These are phyloP conservation scores for Brienomyrus brachyistius DNA, from an alignment of 2,113 vertebrate genomes.

Conservation along the genomic window DNA sequence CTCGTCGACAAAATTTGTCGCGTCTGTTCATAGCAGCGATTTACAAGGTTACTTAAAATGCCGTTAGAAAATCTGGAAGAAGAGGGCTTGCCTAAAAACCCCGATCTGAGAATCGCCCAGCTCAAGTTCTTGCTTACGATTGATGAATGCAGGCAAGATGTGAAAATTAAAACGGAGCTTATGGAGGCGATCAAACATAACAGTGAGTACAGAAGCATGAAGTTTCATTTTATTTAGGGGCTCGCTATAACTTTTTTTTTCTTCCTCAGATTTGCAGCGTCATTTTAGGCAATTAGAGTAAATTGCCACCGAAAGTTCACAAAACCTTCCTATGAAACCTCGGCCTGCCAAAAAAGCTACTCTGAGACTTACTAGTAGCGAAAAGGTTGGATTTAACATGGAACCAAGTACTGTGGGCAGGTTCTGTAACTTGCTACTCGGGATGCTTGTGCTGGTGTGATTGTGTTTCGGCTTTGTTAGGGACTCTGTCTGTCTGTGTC, in stretches of 20 bases:
- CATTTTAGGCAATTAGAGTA: neutral
- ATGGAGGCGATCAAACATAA: conserved; percentile 86
- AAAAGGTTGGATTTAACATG: neutral
- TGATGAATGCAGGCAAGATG: conserved; percentile 74
- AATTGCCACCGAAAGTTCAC: neutral
- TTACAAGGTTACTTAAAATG: conserved; percentile 52
- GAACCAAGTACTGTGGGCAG: neutral
- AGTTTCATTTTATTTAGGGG: neutral
- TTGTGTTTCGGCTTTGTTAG: neutral
- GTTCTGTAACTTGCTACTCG: neutral
- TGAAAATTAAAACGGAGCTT: conserved; percentile 75
- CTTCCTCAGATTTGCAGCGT: neutral
- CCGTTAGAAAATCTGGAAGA: conserved; percentile 92
- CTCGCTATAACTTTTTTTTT: neutral
- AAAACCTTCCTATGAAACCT: neutral
- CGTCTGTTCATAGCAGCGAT: neutral
- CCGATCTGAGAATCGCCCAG: conserved; percentile 89
- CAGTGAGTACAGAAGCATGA: conserved; percentile 63
- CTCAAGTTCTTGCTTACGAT: conserved; percentile 87
- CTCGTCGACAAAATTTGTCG: neutral
- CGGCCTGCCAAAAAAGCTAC: neutral
- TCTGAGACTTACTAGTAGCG: neutral
- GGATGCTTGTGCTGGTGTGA: neutral
- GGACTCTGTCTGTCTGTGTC: neutral
- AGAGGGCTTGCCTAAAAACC: conserved; percentile 94